Evolutionary conservation across 1,140 invertebrate species (phyloP).

Genomic region (Drosophila pallidifrons): DNA sequence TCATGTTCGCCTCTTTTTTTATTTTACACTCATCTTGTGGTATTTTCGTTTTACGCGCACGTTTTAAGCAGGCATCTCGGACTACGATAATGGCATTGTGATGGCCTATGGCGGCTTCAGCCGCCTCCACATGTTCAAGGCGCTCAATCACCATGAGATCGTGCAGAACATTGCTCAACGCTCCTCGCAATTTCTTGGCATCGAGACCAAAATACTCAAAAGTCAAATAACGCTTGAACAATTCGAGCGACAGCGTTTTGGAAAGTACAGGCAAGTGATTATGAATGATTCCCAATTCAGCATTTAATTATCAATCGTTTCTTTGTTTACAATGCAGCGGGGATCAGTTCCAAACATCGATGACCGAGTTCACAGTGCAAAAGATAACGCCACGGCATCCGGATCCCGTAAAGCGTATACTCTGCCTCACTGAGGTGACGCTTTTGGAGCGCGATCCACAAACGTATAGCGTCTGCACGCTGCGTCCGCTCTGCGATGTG

Average conservation of each 20-base stretch:
- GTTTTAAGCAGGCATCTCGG: conserved; percentile 87
- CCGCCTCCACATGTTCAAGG: conserved; percentile 95
- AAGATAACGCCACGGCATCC: conserved; percentile 92
- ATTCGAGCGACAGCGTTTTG: conserved; percentile 94
- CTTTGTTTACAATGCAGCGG: conserved; percentile 86
- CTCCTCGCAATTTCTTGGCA: conserved; percentile 92
- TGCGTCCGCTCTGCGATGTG: conserved; percentile 95
- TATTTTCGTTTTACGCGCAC: conserved; percentile 75
- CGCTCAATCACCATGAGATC: conserved; percentile 93
- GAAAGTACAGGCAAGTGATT: conserved; percentile 92
- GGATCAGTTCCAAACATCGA: conserved; percentile 95
- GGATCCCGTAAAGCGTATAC: conserved; percentile 92
- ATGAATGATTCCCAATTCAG: background rate
- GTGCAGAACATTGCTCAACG: conserved; percentile 93
- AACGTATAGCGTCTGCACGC: conserved; percentile 95
- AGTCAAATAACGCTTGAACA: conserved; percentile 93
- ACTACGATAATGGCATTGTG: conserved; percentile 93
- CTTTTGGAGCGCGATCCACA: conserved; percentile 98
- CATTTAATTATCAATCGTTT: background rate
- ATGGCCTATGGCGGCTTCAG: conserved; percentile 95
- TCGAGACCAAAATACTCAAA: conserved; percentile 93
- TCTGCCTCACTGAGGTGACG: conserved; percentile 98
- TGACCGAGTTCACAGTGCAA: conserved; percentile 96
- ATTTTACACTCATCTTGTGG: conserved; percentile 67
- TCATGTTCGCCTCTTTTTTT: conserved; percentile 43